A percentile compares a stretch with the other conserved stretches of the same genome.
These are phyloP conservation scores for Diorhabda elongata DNA, from an alignment of 1,140 invertebrate genomes.

Conservation along the genomic window DNA sequence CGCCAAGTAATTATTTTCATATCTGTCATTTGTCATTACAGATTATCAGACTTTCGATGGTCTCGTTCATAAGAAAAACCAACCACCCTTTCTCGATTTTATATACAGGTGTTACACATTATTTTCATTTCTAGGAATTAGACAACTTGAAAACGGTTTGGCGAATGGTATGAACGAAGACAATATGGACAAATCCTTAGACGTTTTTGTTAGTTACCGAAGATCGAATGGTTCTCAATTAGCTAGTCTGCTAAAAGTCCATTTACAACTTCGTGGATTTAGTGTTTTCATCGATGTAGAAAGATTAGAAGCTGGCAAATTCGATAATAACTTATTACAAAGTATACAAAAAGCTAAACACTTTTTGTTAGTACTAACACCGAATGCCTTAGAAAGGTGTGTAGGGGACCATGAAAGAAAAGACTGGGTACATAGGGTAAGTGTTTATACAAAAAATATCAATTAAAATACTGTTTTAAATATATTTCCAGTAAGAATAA, in stretches of 20 bases:
- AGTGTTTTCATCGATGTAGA: slow-evolving; percentile 96
- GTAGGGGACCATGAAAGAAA: slow-evolving; percentile 88
- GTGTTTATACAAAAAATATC: slow-evolving; percentile 36
- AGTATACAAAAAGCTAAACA: slow-evolving; percentile 96
- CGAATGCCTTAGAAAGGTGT: slow-evolving; percentile 90
- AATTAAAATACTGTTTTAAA: background rate
- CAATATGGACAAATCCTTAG: slow-evolving; percentile 80
- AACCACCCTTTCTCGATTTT: no score
- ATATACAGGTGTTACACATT: no score
- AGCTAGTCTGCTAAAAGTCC: slow-evolving; percentile 88
- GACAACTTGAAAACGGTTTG: slow-evolving; percentile 47
- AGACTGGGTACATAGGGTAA: slow-evolving; percentile 97
- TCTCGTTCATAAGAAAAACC: no score
- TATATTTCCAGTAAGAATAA: no score
- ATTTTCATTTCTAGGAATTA: slow-evolving; percentile 54
- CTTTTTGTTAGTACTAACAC: slow-evolving; percentile 94
- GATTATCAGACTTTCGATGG: no score
- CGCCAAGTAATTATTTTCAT: no score
- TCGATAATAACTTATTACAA: slow-evolving; percentile 95
- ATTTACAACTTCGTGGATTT: slow-evolving; percentile 90
- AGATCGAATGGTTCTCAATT: slow-evolving; percentile 97
- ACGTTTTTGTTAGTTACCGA: slow-evolving; percentile 98
- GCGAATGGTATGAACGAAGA: slow-evolving; percentile 61
- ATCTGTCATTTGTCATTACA: no score
- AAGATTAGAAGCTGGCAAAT: slow-evolving; percentile 93